Evolutionary conservation across 2,888 invertebrate species (phyloP), one percentile per base, ranked within the genome.

Genomic region (Ischnura elegans): DNA sequence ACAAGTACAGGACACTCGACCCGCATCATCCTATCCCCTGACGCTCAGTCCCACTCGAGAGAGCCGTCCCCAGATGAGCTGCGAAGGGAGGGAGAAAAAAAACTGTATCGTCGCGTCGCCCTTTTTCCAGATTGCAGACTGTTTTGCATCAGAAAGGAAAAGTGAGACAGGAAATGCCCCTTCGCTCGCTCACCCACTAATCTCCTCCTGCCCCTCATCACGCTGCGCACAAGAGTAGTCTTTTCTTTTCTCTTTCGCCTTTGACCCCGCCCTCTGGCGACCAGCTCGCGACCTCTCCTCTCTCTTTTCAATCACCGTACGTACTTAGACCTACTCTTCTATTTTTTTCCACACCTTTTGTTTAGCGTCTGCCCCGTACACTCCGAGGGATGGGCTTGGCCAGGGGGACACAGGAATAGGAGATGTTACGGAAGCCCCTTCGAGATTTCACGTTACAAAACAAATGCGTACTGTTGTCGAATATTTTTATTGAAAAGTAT

Each of bases 71-170:
- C 8, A 43, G 43, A 25, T 25, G 46, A 25, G 4, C 5, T 13
- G n/a, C 8, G 46, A 0, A 47, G 47, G 51, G 13, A 19, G 51
- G 51, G 51, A 21, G 42, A 16, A 25, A 61, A 29, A 61, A 43
- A 43, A 61, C 42, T 55, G 61, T 61, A 90, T 61, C 61, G 90
- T 45, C 47, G 47, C 87, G 87, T 51, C 90, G 61, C 43, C 19
- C 55, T 43, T 42, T 61, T 55, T 51, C 55, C 90, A 90, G 55
- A 90, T 61, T 90, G 90, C 90, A 61, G 42, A 90, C 90, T 90
- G 61, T 43, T 90, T 90, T 90, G 90, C 90, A 90, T 90, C 90
- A 90, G 90, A 90, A 90, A 61, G 90, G 55, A 61, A 36, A 36
- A 87, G 55, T 43, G 29, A 51, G 51, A 87, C 87, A 90, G 90